phyloP scores from a whole-genome alignment of 2,797 vertebrate species.

The Taenioides sp. region DNA sequence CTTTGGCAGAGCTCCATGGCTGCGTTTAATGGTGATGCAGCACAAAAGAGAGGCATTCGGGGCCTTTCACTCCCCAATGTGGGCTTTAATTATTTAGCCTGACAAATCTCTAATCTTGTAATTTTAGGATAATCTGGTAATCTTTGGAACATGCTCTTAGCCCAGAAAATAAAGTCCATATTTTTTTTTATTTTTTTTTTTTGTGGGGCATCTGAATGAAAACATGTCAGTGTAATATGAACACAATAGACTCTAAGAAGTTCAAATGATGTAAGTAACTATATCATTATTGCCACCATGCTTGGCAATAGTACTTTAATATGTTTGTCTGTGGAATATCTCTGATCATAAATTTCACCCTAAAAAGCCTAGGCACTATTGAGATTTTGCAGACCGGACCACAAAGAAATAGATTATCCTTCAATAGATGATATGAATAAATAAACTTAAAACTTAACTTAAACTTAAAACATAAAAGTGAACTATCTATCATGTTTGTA shows the following conservation, averaged over 20 bases:
- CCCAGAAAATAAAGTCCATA: not conserved
- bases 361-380: too few relatives aligned
- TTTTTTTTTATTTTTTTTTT: not conserved
- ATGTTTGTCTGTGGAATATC: not conserved
- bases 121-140: constrained; percentile 9
- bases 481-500: too few relatives aligned
- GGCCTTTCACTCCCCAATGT: constrained; percentile 23
- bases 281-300: not conserved
- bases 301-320: not conserved
- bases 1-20: constrained; percentile 66
- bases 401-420: too few relatives aligned
- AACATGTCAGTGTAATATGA: not conserved
- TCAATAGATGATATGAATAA: too few relatives aligned
- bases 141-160: not conserved
- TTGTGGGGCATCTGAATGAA: not conserved
- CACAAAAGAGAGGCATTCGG: constrained; percentile 45
- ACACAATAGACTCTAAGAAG: not conserved
- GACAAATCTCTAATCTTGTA: not conserved
- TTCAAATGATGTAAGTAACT: not conserved
- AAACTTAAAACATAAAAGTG: too few relatives aligned
- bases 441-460: too few relatives aligned
- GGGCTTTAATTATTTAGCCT: constrained; percentile 21
- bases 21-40: constrained; percentile 64
- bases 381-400: too few relatives aligned
- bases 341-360: too few relatives aligned